Percentiles rank a stretch among this genome's conserved stretches.
Evolutionary conservation across 2,113 vertebrate species (phyloP).

Genomic region (Pongo abelii): DNA sequence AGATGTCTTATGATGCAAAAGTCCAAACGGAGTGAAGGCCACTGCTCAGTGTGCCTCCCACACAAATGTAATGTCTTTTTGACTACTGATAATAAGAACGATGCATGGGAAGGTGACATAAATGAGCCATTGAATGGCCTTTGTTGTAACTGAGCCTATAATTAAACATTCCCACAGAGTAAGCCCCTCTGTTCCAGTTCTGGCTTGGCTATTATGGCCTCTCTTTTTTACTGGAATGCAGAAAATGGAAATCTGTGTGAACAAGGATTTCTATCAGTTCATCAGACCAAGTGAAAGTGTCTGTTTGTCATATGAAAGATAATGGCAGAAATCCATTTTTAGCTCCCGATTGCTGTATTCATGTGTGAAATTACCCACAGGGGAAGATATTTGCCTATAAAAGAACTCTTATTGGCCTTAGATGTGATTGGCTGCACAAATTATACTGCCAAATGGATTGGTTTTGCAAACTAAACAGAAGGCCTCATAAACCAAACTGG

Average conservation of each 20-base stretch:
- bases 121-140: neutral
- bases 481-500: conserved; percentile 25
- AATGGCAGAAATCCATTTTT: conserved; percentile 78
- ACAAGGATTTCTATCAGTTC: conserved; percentile 62
- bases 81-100: neutral
- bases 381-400: conserved; percentile 54
- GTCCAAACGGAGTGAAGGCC: neutral
- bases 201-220: neutral
- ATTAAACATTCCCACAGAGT: conserved; percentile 14
- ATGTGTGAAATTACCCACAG: conserved; percentile 80
- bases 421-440: conserved; percentile 61
- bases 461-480: conserved; percentile 68
- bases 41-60: neutral
- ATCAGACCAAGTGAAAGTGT: conserved; percentile 77
- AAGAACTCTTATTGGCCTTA: conserved; percentile 55
- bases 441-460: conserved; percentile 63
- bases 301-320: conserved; percentile 74
- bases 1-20: neutral
- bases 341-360: conserved; percentile 71
- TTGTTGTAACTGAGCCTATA: conserved; percentile 12
- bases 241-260: conserved; percentile 68
- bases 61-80: neutral
- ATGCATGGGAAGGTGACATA: neutral
- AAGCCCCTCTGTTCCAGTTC: conserved; percentile 31
- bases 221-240: conserved; percentile 51